Evolutionary conservation across 64 coral and sea anemone species (phyloP).

Genomic region (Orbicella faveolata): DNA sequence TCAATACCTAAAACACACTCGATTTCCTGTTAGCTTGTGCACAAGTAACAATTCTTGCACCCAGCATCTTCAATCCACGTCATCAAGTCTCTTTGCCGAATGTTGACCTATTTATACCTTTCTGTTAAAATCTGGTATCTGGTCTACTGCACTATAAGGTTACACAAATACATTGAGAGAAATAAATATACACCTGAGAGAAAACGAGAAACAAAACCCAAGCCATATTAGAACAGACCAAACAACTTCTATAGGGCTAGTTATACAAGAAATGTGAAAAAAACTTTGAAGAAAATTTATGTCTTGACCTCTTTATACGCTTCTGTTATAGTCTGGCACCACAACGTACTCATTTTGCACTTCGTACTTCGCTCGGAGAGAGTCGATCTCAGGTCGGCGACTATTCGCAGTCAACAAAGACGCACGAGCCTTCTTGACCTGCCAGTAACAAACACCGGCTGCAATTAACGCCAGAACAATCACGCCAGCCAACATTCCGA

Average conservation of each 20-base stretch:
- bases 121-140: no score
- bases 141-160: no score
- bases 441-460: neutral
- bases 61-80: no score
- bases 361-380: neutral
- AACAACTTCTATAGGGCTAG: neutral
- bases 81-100: no score
- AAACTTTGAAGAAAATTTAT: neutral
- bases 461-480: neutral
- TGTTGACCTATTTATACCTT: no score
- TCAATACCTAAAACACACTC: no score
- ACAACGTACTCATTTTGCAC: slow-evolving; percentile 1
- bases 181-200: no score
- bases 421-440: neutral
- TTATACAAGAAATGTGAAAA: neutral
- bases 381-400: neutral
- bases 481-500: neutral
- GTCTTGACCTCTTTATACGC: neutral
- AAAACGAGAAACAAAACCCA: no score
- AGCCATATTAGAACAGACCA: no score
- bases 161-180: no score
- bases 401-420: neutral
- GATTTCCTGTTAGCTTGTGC: no score
- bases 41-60: no score
- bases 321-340: neutral